Evolutionary conservation across 2,113 vertebrate genomes (phyloP), one percentile per base, ranked within the genome.

Genomic region (Spermophilus dauricus): DNA sequence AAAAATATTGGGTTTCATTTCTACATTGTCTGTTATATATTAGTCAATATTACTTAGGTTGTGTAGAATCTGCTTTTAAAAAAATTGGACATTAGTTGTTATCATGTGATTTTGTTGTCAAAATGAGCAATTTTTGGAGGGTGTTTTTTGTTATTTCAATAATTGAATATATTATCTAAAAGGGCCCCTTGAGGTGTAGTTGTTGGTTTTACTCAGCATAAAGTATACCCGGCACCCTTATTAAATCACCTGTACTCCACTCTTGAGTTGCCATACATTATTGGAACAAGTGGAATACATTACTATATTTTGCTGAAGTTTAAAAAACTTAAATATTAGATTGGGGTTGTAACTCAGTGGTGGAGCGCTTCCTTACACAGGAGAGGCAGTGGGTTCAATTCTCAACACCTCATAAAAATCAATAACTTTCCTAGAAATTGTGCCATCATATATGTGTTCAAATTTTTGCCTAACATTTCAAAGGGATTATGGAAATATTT

Each of bases 111-210:
- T 97, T 92, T 93, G n/a, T 87, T 83, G 34, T 94, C 51, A 63
- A 86, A 70, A 53, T 51, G 70, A 93, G n/a, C 82, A 51, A 76
- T 93, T 93, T 20, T 69, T 42, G 13, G 39, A 14, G 39, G 28
- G 13, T 37, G 8, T 45, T 45, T 45, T 45, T 96, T 48, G 82
- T 95, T 73, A 92, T 97, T 94, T 95, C 61, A 95, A 2, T 96
- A 93, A 80, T 95, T 90, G 58, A 91, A 75, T 81, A 42, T 88
- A 48, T 95, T 86, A 67, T 73, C 6, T 73, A 61, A 91, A 75
- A 45, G 24, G 11, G 58, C 53, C 61, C 20, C 28, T 53, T 53
- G 69, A 89, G 34, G 30, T 94, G 2, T 73, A 67, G 37, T 42
- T 94, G 56, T 88, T 92, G 67, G 5, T 94, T 94, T 94, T 92